These are phyloP conservation scores for Petrophora chlorosata DNA, from an alignment of 2,888 invertebrate species.

Conservation along the genomic window DNA sequence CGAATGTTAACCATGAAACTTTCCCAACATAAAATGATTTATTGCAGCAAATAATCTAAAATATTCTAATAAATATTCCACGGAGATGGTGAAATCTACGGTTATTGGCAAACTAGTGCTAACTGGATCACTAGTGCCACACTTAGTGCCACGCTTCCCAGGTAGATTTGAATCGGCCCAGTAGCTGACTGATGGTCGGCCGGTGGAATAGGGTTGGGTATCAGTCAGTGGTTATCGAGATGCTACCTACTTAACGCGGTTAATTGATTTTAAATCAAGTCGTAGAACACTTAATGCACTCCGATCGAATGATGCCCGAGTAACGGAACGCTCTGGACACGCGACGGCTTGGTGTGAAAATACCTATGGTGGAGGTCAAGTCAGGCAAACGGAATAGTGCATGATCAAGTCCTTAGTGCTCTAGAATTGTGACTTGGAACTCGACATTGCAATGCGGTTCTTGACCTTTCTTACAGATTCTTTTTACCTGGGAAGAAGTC, in stretches of 20 bases:
- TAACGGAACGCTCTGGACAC: slow-evolving; percentile 21
- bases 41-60: slow-evolving; percentile 7
- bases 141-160: slow-evolving; percentile 1
- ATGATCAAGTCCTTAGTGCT: too few species aligned
- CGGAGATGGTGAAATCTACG: background rate
- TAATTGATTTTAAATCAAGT: slow-evolving; percentile 17
- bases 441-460: too few species aligned
- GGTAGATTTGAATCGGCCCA: slow-evolving; percentile 8
- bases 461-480: too few species aligned
- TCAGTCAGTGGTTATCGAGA: slow-evolving; percentile 17
- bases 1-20: too few species aligned
- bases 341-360: background rate
- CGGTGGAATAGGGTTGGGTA: slow-evolving; percentile 2
- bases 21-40: slow-evolving; percentile 8
- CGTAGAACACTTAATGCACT: slow-evolving; percentile 7
- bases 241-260: slow-evolving; percentile 14
- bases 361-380: too few species aligned
- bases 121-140: slow-evolving; percentile 5
- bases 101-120: background rate
- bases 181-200: slow-evolving; percentile 6
- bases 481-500: too few species aligned
- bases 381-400: too few species aligned
- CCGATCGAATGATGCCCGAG: slow-evolving; percentile 18
- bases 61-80: background rate
- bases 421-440: too few species aligned